Evolutionary conservation across 2,797 vertebrate species (phyloP).

Genomic region (Pteronotus mesoamericanus): DNA sequence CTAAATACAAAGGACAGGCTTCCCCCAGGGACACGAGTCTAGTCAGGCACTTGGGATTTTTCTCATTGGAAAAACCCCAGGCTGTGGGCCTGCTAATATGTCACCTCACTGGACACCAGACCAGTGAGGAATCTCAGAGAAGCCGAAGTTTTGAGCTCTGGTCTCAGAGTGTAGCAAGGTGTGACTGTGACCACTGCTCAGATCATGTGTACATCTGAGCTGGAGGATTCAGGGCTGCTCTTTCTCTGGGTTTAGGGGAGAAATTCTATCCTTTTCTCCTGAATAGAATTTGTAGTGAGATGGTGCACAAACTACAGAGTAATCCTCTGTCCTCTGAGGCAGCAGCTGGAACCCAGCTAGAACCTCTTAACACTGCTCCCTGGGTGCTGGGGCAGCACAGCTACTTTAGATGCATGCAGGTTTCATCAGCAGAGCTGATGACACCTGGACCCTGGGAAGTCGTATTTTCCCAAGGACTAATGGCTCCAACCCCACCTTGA

Average conservation of each 20-base stretch:
- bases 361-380: neutral
- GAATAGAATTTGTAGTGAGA: neutral
- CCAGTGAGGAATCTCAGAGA: neutral
- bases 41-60: slow-evolving; percentile 88
- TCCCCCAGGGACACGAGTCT: slow-evolving; percentile 76
- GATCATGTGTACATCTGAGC: neutral
- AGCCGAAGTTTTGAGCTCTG: neutral
- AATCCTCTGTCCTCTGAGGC: neutral
- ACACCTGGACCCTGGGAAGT: neutral
- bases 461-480: neutral
- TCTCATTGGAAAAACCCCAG: slow-evolving; percentile 66
- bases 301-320: neutral
- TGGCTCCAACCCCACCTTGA: neutral
- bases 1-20: slow-evolving; percentile 41
- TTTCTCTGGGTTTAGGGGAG: neutral
- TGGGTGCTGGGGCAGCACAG: neutral
- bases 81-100: slow-evolving; percentile 79
- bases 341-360: neutral
- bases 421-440: neutral
- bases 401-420: slow-evolving; percentile 47
- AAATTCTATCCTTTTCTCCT: neutral
- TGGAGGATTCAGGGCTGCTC: neutral
- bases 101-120: slow-evolving; percentile 3
- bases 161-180: neutral
- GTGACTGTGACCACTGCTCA: neutral